Evolutionary conservation across 2,888 invertebrate species (phyloP).

Genomic region (Drosophila buzzatii): DNA sequence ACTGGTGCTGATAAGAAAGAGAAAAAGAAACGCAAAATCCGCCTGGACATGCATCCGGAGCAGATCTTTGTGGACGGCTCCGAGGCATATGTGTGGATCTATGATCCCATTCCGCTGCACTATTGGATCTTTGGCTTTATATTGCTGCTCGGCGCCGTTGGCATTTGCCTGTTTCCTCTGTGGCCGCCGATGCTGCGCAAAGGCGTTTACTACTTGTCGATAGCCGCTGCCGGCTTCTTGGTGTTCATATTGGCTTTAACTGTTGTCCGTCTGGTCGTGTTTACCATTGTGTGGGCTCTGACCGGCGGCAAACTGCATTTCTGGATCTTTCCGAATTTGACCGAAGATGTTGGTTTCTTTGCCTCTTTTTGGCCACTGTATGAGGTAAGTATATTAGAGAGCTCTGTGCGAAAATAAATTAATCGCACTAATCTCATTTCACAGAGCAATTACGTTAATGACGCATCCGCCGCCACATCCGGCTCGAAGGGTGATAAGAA

Average conservation of each 20-base stretch:
- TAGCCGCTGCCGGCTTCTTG: slow-evolving; percentile 97
- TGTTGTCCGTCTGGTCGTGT: slow-evolving; percentile 94
- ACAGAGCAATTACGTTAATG: slow-evolving; percentile 91
- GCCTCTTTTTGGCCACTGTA: slow-evolving; percentile 99
- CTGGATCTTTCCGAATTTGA: slow-evolving; percentile 99
- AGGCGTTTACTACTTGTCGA: slow-evolving; percentile 98
- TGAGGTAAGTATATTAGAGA: slow-evolving; percentile 87
- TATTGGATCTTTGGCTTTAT: slow-evolving; percentile 97
- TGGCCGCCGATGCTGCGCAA: slow-evolving; percentile 98
- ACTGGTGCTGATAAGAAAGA: slow-evolving; percentile 81
- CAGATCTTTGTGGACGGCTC: slow-evolving; percentile 97
- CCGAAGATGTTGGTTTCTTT: slow-evolving; percentile 99
- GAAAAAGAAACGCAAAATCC: slow-evolving; percentile 94
- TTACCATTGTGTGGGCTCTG: slow-evolving; percentile 94
- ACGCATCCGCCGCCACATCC: slow-evolving; percentile 84
- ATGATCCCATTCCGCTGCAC: slow-evolving; percentile 97
- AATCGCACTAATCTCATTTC: slow-evolving; percentile 1
- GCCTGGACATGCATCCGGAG: slow-evolving; percentile 98
- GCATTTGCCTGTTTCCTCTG: slow-evolving; percentile 98
- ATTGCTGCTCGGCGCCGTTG: slow-evolving; percentile 96
- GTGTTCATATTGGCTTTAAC: slow-evolving; percentile 96
- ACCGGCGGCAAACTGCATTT: slow-evolving; percentile 96
- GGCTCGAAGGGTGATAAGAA: slow-evolving; percentile 86
- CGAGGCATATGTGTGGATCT: slow-evolving; percentile 99
- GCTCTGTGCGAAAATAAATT: neutral